Percentiles rank a stretch among this genome's conserved stretches.
These are phyloP conservation scores for Mobula birostris DNA, from an alignment of 2,113 vertebrate species.

Conservation along the genomic window DNA sequence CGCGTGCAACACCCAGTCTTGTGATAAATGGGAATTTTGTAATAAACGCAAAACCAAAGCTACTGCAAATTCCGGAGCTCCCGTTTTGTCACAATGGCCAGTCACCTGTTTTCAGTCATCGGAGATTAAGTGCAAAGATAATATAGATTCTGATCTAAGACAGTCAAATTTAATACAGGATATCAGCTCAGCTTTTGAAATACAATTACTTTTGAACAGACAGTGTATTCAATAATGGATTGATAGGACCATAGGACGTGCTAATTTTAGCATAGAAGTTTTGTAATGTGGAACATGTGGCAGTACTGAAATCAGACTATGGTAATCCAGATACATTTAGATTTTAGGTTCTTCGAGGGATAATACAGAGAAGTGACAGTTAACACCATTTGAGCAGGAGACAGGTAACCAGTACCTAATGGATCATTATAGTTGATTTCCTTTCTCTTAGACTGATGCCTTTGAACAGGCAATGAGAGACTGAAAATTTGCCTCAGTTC, in stretches of 20 bases:
- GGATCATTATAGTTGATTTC: neutral
- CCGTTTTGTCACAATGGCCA: neutral
- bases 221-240: neutral
- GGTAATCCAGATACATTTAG: neutral
- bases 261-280: neutral
- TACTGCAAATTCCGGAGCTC: neutral
- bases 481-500: neutral
- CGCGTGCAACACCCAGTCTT: neutral
- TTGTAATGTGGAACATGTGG: neutral
- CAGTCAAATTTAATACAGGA: neutral
- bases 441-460: neutral
- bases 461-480: neutral
- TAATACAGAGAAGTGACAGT: neutral
- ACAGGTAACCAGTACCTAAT: neutral
- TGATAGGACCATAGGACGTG: neutral
- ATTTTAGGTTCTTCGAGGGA: neutral
- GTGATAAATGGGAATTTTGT: neutral
- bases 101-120: neutral
- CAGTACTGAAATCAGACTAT: neutral
- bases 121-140: neutral
- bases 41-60: neutral
- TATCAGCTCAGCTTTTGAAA: neutral
- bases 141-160: neutral
- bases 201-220: neutral
- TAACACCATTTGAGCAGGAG: no score